Conservation (phyloP, 2,113 vertebrate genomes). For the Pseudorhombus dupliciocellatus region DNA sequence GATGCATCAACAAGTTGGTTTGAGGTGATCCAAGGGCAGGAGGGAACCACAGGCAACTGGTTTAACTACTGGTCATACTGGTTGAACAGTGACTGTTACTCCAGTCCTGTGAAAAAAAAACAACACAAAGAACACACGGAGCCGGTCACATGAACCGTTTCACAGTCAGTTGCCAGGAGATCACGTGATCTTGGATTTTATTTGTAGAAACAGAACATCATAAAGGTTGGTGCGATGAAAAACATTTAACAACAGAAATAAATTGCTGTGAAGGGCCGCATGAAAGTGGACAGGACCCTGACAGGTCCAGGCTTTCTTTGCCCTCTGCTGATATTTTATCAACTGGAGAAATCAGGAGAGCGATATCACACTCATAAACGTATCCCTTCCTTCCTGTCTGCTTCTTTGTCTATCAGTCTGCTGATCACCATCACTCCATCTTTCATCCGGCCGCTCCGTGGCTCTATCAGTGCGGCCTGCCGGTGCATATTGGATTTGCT, state of each 20-base stretch:
- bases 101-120: not conserved
- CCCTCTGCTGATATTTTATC: too few species aligned
- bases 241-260: too few species aligned
- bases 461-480: constrained; percentile 74
- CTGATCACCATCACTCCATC: constrained; percentile 70
- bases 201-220: too few species aligned
- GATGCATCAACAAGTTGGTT: not conserved
- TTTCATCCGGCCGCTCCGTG: constrained; percentile 51
- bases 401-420: constrained; percentile 16
- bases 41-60: not conserved
- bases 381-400: not conserved
- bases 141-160: too few species aligned
- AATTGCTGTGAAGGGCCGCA: too few species aligned
- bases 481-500: constrained; percentile 83
- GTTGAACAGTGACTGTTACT: not conserved
- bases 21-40: not conserved
- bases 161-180: too few species aligned
- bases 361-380: not conserved
- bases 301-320: too few species aligned
- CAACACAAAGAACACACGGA: not conserved
- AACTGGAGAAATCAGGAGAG: too few species aligned
- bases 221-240: too few species aligned
- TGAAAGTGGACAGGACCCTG: too few species aligned
- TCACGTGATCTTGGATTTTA: too few species aligned
- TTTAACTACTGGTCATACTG: not conserved